Evolutionary conservation across 2,888 invertebrate species (phyloP), one percentile per base, ranked within the genome.

Genomic region (Agrochola litura): DNA sequence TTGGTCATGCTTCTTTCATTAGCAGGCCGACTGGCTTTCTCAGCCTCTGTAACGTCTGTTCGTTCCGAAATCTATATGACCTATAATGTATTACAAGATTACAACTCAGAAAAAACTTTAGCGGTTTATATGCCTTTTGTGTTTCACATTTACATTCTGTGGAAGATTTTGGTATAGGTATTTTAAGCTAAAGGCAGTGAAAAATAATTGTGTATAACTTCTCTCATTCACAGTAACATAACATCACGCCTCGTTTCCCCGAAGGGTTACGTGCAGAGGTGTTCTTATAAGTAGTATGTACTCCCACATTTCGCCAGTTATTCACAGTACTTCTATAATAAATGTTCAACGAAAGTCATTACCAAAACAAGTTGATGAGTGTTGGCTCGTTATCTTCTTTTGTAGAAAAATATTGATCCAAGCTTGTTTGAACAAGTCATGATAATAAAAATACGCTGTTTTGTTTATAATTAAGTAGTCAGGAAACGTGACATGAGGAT

Each of bases 321-420:
- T 54, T 37, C 25, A 30, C n/a, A 54, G 0, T 60, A 10, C 6
- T 56, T 79, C 49, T 37, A 1, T 63, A 8, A n/a, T 30, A 73
- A 58, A 73, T 61, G 12, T 64, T 56, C 46, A 54, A 76, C n/a
- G 58, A 83, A 75, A 77, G 56, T 74, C 75, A 76, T 78, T 82
- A 72, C 68, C 75, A 71, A 76, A 85, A 77, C 64, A 68, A 66
- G 64, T 65, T 46, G 60, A 77, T 41, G 30, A 68, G 73, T 60
- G 65, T 69, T 73, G 22, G 41, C 54, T 61, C 73, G n/a, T 81
- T 88, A 78, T 81, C 82, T 80, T 58, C 60, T 46, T 61, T 25
- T 63, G 73, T 77, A 88, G 86, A 89, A 92, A 91, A 93, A 93
- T 92, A 93, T 93, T 93, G 87, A 91, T 90, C 86, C 83, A 89